These are phyloP conservation scores for Protaetia brevitarsis DNA, from an alignment of 1,140 invertebrate species.

Conservation along the genomic window DNA sequence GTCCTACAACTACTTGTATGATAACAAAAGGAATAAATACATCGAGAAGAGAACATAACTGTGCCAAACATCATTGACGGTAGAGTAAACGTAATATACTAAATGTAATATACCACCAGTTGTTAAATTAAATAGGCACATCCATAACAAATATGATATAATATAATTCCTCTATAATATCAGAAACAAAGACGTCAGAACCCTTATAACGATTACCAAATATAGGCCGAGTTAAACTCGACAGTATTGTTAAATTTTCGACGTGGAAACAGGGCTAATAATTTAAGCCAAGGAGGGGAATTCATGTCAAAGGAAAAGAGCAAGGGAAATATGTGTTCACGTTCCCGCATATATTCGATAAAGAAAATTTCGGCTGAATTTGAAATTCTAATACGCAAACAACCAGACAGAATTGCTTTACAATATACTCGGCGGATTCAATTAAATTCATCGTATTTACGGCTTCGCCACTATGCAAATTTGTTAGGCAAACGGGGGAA, in stretches of 20 bases:
- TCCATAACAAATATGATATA: too few species aligned
- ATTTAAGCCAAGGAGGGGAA: neutral
- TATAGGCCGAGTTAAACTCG: too few species aligned
- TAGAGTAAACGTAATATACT: too few species aligned
- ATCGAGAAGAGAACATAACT: too few species aligned
- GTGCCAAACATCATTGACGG: too few species aligned
- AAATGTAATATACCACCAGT: too few species aligned
- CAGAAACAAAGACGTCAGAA: too few species aligned
- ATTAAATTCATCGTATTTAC: constrained; percentile 22
- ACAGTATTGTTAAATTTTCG: neutral
- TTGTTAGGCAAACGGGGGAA: constrained; percentile 9
- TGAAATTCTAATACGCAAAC: constrained; percentile 20
- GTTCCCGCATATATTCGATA: neutral
- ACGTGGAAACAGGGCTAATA: neutral
- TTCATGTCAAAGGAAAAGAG: constrained; percentile 10
- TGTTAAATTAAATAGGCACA: too few species aligned
- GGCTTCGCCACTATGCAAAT: constrained; percentile 18
- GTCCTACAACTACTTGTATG: too few species aligned
- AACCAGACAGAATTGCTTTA: constrained; percentile 21
- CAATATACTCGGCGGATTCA: constrained; percentile 19
- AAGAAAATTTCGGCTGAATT: constrained; percentile 4
- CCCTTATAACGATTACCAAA: too few species aligned
- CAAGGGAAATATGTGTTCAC: neutral
- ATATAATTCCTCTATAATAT: too few species aligned
- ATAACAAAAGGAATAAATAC: too few species aligned